phyloP scores from a whole-genome alignment of 2,797 vertebrate genomes.

The Pyrocephalus nanus region DNA sequence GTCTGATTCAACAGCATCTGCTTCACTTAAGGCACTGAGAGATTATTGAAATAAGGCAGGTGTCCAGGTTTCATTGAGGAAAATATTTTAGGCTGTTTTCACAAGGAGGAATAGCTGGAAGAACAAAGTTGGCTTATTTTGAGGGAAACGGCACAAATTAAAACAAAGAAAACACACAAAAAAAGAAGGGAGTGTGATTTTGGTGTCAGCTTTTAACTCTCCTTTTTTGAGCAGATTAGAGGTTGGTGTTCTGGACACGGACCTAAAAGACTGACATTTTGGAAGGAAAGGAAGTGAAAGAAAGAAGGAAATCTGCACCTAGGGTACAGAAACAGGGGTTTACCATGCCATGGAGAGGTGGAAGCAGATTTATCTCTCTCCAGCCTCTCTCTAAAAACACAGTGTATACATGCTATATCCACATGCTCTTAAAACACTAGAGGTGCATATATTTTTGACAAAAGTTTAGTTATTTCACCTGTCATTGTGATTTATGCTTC shows the following conservation, averaged over 20 bases:
- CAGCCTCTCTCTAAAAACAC: not conserved
- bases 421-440: not conserved
- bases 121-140: not conserved
- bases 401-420: not conserved
- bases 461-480: not conserved
- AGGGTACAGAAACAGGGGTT: not conserved
- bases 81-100: conserved; percentile 34
- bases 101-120: not conserved
- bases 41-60: conserved; percentile 1
- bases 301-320: not conserved
- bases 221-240: not conserved
- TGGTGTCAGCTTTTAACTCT: not conserved
- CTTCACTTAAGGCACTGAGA: not conserved
- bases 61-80: conserved; percentile 29
- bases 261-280: not conserved
- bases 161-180: not conserved
- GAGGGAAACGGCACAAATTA: not conserved
- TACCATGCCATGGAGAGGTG: rapidly evolving
- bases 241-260: not conserved
- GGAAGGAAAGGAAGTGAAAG: not conserved
- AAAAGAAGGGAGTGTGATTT: not conserved
- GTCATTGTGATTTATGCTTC: conserved; percentile 19
- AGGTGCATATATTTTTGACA: not conserved
- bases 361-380: not conserved
- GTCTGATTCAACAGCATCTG: conserved; percentile 12